phyloP scores from a whole-genome alignment of 2,797 vertebrate genomes.

The Syngnathus rostellatus region DNA sequence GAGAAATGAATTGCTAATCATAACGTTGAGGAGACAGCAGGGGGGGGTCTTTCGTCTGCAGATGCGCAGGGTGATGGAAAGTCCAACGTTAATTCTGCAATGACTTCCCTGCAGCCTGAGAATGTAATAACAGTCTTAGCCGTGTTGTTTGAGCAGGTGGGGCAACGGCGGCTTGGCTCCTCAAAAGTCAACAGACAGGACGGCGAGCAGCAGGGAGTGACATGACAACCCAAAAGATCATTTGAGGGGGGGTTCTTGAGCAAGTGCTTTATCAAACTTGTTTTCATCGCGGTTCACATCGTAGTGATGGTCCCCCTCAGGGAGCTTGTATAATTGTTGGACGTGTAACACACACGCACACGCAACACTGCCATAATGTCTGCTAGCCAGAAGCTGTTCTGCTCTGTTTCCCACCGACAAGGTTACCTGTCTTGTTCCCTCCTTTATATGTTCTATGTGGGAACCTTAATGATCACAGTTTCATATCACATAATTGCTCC shows the following conservation, averaged over 20 bases:
- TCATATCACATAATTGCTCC: neutral
- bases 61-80: slow-evolving; percentile 19
- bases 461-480: neutral
- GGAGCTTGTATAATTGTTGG: neutral
- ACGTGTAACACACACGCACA: neutral
- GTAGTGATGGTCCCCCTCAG: neutral
- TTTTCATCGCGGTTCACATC: neutral
- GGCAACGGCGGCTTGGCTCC: slow-evolving; percentile 37
- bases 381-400: neutral
- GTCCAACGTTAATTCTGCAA: slow-evolving; percentile 26
- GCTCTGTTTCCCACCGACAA: neutral
- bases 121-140: slow-evolving; percentile 36
- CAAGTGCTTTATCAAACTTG: neutral
- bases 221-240: neutral
- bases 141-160: slow-evolving; percentile 56
- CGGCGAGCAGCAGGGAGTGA: slow-evolving; percentile 36
- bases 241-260: neutral
- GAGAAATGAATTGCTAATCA: slow-evolving; percentile 8
- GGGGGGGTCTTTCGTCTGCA: slow-evolving; percentile 38
- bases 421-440: neutral
- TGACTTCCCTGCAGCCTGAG: slow-evolving; percentile 32
- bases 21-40: slow-evolving; percentile 36
- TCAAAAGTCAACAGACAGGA: slow-evolving; percentile 50
- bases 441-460: neutral
- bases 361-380: neutral